Conservation (phyloP, 2,113 vertebrate species). For the Pseudorectes ferrugineus region DNA sequence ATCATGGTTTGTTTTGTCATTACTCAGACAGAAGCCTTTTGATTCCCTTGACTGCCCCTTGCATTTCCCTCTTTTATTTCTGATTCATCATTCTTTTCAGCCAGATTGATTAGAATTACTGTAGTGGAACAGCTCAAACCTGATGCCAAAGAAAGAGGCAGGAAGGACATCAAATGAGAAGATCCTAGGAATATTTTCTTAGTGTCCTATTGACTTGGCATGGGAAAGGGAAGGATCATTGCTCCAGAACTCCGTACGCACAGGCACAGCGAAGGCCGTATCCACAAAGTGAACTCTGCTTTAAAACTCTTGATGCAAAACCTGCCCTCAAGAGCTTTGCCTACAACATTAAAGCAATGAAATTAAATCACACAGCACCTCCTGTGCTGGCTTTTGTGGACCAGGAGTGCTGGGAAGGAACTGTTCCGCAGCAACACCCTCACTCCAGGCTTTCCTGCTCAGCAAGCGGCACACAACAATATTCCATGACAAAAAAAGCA, state of each 20-base stretch:
- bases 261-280: rapidly evolving
- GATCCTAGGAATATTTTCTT: neutral
- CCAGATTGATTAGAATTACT: neutral
- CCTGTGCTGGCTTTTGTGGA: neutral
- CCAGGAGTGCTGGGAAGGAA: neutral
- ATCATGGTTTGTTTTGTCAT: neutral
- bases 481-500: neutral
- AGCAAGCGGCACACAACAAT: rapidly evolving
- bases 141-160: neutral
- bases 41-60: neutral
- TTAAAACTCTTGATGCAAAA: neutral
- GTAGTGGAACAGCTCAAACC: neutral
- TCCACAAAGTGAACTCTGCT: neutral
- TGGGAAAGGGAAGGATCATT: neutral
- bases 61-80: neutral
- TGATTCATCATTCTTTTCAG: neutral
- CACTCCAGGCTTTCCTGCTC: neutral
- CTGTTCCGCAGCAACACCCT: neutral
- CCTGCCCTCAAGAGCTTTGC: neutral
- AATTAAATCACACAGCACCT: neutral
- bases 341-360: neutral
- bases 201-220: neutral
- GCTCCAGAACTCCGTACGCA: rapidly evolving
- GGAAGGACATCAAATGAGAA: neutral
- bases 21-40: neutral